Conservation (phyloP, 2,113 vertebrate genomes). For the Pteruthius melanotis region DNA sequence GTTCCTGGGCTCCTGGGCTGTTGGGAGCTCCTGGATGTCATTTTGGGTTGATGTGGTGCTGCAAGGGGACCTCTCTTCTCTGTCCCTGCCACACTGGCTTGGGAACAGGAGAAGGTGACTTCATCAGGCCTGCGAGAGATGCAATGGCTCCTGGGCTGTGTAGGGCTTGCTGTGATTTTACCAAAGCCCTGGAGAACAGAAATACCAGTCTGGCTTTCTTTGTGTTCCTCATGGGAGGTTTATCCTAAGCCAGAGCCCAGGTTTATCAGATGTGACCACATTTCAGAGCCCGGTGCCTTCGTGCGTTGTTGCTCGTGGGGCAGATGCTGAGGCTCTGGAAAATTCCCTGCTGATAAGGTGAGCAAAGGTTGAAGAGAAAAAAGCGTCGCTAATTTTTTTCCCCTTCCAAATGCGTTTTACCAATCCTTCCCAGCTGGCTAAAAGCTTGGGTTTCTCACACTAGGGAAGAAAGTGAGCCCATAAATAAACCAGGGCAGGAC, state of each 20-base stretch:
- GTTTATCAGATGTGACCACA: neutral
- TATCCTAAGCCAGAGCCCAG: neutral
- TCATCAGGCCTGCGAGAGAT: neutral
- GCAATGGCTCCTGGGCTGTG: neutral
- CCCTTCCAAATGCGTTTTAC: constrained; percentile 55
- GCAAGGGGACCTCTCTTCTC: neutral
- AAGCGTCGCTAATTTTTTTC: constrained; percentile 50
- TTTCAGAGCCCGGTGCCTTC: neutral
- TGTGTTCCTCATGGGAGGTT: neutral
- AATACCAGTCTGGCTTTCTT: neutral
- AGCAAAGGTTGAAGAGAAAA: constrained; percentile 33
- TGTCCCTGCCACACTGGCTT: neutral
- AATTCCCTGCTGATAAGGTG: constrained; percentile 41
- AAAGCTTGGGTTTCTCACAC: constrained; percentile 72
- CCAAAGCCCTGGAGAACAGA: neutral
- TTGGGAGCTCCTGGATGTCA: neutral
- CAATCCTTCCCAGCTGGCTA: constrained; percentile 75
- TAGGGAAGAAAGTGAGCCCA: constrained; percentile 67
- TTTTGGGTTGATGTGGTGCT: neutral
- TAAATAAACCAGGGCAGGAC: constrained; percentile 73
- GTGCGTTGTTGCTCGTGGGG: neutral
- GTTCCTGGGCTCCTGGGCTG: neutral
- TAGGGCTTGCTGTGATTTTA: neutral
- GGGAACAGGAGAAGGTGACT: neutral
- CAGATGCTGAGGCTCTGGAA: constrained; percentile 45